Conservation (phyloP, 2,113 vertebrate species). For the Nicator chloris region DNA sequence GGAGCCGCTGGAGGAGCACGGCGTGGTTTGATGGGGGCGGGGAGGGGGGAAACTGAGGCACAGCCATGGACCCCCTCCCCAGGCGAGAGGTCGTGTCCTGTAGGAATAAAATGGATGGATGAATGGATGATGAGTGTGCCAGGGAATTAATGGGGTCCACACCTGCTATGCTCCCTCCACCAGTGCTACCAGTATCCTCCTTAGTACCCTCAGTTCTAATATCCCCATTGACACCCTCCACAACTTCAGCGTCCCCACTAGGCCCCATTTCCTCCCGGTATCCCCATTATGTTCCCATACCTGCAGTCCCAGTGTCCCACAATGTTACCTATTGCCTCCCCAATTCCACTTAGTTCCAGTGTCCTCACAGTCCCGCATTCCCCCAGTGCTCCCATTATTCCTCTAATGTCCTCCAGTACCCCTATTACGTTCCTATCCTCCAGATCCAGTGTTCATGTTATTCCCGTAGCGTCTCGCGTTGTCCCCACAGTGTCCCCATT, state of each 20-base stretch:
- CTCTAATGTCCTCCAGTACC: neutral
- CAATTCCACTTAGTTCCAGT: neutral
- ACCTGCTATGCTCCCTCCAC: neutral
- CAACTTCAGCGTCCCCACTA: neutral
- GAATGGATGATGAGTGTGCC: too few relatives aligned
- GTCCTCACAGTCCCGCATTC: neutral
- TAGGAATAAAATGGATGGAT: neutral
- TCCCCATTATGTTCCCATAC: neutral
- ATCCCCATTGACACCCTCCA: too few relatives aligned
- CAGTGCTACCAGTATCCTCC: neutral
- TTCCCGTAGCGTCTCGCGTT: fast-evolving
- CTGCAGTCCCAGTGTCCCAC: neutral
- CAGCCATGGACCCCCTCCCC: neutral
- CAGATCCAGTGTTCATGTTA: fast-evolving
- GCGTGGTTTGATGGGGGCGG: neutral
- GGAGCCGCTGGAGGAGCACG: fast-evolving
- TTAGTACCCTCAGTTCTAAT: neutral
- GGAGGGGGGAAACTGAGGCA: neutral
- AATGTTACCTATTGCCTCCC: neutral
- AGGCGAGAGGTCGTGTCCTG: neutral
- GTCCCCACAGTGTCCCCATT: neutral
- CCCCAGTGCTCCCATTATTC: neutral
- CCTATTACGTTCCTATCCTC: fast-evolving
- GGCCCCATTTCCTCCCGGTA: neutral
- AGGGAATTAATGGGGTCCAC: neutral